Base-by-base conservation (phyloP, 2,113 vertebrate genomes). In the Saguinus imperator region DNA sequence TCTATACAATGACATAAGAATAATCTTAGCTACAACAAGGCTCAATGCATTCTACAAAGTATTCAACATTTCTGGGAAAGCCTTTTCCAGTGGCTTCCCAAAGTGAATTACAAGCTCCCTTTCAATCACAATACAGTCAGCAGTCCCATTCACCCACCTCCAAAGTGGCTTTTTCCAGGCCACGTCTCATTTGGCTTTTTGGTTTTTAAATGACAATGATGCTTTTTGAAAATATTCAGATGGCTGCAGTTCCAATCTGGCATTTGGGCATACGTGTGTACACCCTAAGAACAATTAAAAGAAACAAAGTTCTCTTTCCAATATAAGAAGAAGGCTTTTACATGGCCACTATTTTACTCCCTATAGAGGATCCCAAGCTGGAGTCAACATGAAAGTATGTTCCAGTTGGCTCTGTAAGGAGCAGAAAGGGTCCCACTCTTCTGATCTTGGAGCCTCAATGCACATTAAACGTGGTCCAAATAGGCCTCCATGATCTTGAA, bases 1-100 rank as follows among this genome's bases (percentile, higher is more conserved):
- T 29, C 96, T 98, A 90, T 98, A 98, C 97, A 97, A 98, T 97
- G 97, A 97, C 95, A 96, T 96, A 97, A 98, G 95, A 97, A 97
- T 86, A 98, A 97, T 97, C 92, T 98, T 95, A 95, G 88, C 98
- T 96, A 97, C 94, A 90, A 89, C 61, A 95, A 92, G 92, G 89
- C 66, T 95, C 50, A 20, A 37, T 96, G 52, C 89, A 68, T 82
- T 92, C 91, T 94, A 61, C 77, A 98, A 97, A n/a, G 17, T 64
- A 61, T 35, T 90, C 40, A 35, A 35, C n/a, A 40, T 57, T 86
- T 91, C 87, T 86, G 52, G 81, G 81, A 95, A 85, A 95, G 90
- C 68, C 66, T 88, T 90, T 85, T 45, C 68, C 55, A 72, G 76
- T 16, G 94, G 61, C 61, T 92, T 96, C 91, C 89, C 92, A 45